These are phyloP conservation scores for Pseudococcus longispinus DNA, from an alignment of 2,888 invertebrate species.

Conservation along the genomic window DNA sequence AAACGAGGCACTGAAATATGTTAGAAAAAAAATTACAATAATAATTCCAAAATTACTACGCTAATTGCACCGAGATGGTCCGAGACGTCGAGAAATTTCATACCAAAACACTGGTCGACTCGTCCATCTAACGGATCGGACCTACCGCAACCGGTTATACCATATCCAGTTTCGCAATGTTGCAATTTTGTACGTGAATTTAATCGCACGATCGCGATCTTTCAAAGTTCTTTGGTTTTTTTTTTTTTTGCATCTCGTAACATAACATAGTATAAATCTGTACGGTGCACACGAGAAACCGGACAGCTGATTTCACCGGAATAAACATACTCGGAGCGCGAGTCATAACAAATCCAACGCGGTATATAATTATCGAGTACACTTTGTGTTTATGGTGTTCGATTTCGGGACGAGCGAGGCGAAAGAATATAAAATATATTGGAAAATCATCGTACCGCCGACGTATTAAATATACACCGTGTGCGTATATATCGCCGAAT, in stretches of 20 bases:
- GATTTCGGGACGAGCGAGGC: not conserved
- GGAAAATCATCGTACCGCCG: not conserved
- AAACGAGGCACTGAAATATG: not conserved
- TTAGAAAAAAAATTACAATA: not conserved
- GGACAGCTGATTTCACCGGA: slow-evolving; percentile 30
- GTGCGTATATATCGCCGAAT: not conserved
- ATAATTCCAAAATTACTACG: not conserved
- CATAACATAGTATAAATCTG: not conserved
- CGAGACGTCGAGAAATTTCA: not conserved
- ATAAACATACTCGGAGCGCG: not conserved
- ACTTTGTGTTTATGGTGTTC: not conserved
- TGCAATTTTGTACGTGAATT: slow-evolving; percentile 7
- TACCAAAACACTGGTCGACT: not conserved
- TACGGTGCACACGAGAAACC: not conserved
- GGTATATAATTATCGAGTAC: not conserved
- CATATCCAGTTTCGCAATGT: slow-evolving; percentile 33
- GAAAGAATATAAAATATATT: not conserved
- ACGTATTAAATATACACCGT: not conserved
- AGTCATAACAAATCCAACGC: slow-evolving; percentile 8
- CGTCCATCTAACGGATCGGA: slow-evolving; percentile 11
- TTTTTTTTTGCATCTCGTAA: not conserved
- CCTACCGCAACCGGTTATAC: slow-evolving; percentile 32
- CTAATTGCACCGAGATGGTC: not conserved
- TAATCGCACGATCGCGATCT: slow-evolving; percentile 24
- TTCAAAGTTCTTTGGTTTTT: not conserved